Conservation (phyloP, 1,140 invertebrate species). For the Neodiprion fabricii region DNA sequence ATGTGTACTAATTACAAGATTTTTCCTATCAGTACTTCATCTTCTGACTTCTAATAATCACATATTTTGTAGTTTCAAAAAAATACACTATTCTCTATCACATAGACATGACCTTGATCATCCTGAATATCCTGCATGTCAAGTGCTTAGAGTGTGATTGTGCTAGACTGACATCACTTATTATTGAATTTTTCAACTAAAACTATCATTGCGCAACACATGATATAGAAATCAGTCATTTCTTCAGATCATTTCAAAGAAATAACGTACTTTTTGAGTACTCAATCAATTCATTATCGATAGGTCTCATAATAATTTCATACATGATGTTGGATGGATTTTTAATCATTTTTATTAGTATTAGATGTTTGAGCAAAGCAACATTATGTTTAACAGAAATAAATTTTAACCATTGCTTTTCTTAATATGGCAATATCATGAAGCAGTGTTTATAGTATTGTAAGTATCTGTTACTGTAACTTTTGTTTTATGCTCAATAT, state of each 20-base stretch:
- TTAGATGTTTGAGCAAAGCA: too few species aligned
- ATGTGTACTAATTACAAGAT: too few species aligned
- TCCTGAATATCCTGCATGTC: conserved; percentile 43
- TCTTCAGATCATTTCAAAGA: conserved; percentile 7
- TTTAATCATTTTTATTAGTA: too few species aligned
- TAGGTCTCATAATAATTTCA: background rate
- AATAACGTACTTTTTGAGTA: background rate
- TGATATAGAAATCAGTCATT: conserved; percentile 3
- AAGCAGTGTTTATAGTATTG: too few species aligned
- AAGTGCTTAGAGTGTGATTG: conserved; percentile 60
- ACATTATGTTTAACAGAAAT: too few species aligned
- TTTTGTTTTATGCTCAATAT: too few species aligned
- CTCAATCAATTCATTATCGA: background rate
- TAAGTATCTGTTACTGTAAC: too few species aligned
- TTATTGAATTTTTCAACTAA: conserved; percentile 5
- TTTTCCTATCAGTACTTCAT: too few species aligned
- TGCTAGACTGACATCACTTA: conserved; percentile 58
- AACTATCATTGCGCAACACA: conserved; percentile 22
- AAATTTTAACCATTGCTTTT: too few species aligned
- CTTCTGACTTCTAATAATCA: background rate
- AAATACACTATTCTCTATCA: background rate
- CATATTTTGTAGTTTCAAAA: background rate
- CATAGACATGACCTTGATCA: background rate
- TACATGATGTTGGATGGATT: too few species aligned
- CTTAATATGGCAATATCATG: too few species aligned